A percentile compares a stretch with the other conserved stretches of the same genome.
phyloP scores from a whole-genome alignment of 2,888 invertebrate species.

The Trichacis sp. region DNA sequence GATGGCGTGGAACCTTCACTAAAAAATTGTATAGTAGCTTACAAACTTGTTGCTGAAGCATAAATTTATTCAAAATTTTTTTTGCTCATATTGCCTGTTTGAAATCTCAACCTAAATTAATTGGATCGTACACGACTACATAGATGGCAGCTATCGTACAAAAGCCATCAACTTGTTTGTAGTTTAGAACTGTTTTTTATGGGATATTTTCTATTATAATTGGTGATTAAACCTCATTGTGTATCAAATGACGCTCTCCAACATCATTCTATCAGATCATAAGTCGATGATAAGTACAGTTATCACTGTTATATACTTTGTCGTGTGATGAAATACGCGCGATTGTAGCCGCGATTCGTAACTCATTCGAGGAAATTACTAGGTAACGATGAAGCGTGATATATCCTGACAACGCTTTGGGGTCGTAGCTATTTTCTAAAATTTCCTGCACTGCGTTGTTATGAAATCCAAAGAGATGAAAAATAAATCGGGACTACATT shows the following conservation, averaged over 20 bases:
- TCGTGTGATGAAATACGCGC: constrained; percentile 22
- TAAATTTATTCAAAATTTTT: no score
- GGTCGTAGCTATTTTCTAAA: neutral
- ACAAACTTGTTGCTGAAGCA: no score
- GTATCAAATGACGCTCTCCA: constrained; percentile 20
- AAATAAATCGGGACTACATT: no score
- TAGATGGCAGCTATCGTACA: neutral
- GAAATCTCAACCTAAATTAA: neutral
- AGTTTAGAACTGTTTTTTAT: neutral
- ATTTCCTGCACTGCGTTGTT: neutral
- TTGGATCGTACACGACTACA: neutral
- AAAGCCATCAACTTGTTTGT: neutral
- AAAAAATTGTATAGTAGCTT: neutral
- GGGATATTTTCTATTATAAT: neutral
- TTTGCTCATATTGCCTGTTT: no score
- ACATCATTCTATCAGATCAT: constrained; percentile 29
- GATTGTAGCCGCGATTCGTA: constrained; percentile 25
- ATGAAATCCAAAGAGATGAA: no score
- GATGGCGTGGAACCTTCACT: neutral
- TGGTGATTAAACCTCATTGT: constrained; percentile 14
- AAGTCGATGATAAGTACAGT: constrained; percentile 20
- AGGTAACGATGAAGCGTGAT: constrained; percentile 17
- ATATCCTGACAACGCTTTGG: constrained; percentile 12
- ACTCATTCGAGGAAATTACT: constrained; percentile 26
- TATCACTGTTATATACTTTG: constrained; percentile 30